Base-by-base conservation (phyloP, 2,888 invertebrate genomes). In the Salticus scenicus region DNA sequence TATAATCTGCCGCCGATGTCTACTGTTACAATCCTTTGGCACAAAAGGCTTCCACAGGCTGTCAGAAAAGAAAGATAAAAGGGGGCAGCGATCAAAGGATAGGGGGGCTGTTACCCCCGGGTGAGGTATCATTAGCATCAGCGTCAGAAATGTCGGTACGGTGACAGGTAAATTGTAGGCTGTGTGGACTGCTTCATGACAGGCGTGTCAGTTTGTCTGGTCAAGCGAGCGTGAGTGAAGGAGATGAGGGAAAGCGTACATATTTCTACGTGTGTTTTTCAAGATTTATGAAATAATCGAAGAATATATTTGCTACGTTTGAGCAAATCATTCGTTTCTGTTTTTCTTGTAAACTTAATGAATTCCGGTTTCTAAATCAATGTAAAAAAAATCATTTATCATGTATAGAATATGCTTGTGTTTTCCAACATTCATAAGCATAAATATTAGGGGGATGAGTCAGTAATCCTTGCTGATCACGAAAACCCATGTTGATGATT, bases 121-220 rank as follows among this genome's bases (percentile, higher is more conserved):
- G 57, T 57, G 57, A 84, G 83, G 77, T 84, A 84, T 84, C 83
- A 84, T 84, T 84, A 84, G 83, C 83, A 84, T 84, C 83, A 57
- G 77, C 57, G 83, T 71, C 77, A 73, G 67, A 83, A 70, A 71
- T 76, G 82, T 83, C 82, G 72, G 67, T 47, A 24, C 67, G 83
- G 72, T 84, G 83, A 84, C 83, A 84, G 83, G 73, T 77, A 84
- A 84, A 84, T 77, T 77, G 77, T 77, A 57, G 77, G 73, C 30
- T 67, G 57, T 73, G 67, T 66, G 73, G 77, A 84, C 76, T 71
- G 77, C 57, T 42, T 77, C 83, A 69, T 83, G 83, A 83, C 83
- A 83, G 77, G 72, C 83, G 71, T 67, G 83, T 77, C 83, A 84
- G 72, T 41, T 33, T 67, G 77, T 66, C 72, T 84, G 83, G 83